Percentiles rank a stretch among this genome's conserved stretches.
Evolutionary conservation across 2,888 invertebrate species (phyloP).

Genomic region (Hermaeophaga mercurialis): DNA sequence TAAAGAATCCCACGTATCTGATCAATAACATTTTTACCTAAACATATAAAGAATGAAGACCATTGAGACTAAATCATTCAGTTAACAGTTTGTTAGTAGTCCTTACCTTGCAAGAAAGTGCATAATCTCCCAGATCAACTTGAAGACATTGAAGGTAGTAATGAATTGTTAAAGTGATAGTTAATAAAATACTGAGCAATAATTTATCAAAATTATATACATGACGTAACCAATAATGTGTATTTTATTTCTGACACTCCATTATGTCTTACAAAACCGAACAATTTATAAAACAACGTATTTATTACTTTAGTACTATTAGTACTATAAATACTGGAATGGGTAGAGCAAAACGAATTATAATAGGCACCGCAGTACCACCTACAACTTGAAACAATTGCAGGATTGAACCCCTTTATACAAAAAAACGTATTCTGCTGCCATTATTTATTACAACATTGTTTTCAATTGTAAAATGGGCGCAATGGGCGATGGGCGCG

Average conservation of each 20-base stretch:
- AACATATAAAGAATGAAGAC: too few relatives aligned
- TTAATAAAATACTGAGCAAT: too few relatives aligned
- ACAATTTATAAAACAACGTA: constrained; percentile 3
- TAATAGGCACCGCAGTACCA: constrained; percentile 25
- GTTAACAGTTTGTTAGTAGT: too few relatives aligned
- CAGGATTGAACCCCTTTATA: constrained; percentile 17
- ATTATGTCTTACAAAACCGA: constrained; percentile 3
- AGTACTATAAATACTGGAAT: constrained; percentile 3
- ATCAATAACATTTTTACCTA: too few relatives aligned
- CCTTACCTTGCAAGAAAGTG: too few relatives aligned
- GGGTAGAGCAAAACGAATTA: constrained; percentile 10
- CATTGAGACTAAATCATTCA: too few relatives aligned
- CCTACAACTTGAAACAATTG: constrained; percentile 30
- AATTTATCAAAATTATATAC: background rate
- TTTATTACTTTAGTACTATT: constrained; percentile 7
- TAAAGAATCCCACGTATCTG: too few relatives aligned
- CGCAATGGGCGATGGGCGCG: constrained; percentile 17
- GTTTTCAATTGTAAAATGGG: constrained; percentile 13
- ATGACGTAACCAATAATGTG: background rate
- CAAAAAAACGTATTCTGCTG: constrained; percentile 24
- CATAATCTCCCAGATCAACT: too few relatives aligned
- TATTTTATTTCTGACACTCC: background rate
- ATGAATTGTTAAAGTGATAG: too few relatives aligned
- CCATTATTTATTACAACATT: constrained; percentile 27
- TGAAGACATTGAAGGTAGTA: too few relatives aligned